Conservation (phyloP, 2,888 invertebrate species). For the Caenorhabditis sp. region DNA sequence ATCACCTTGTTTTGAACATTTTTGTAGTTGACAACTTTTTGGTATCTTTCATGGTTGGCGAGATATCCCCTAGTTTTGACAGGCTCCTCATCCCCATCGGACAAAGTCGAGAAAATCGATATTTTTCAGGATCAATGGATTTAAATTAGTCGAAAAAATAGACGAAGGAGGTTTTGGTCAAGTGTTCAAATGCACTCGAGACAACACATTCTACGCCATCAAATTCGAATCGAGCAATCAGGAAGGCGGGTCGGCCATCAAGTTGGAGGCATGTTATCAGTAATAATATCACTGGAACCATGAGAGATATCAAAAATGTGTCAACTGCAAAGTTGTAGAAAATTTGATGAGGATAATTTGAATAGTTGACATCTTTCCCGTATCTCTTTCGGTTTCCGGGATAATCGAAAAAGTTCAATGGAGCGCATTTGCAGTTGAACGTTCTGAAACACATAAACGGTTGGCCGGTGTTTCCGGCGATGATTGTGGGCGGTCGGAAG, state of each 20-base stretch:
- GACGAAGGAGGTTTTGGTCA: slow-evolving; percentile 65
- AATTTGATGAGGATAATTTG: too few species aligned
- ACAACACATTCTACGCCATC: slow-evolving; percentile 47
- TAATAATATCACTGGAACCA: too few species aligned
- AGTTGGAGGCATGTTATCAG: slow-evolving; percentile 50
- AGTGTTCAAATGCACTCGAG: slow-evolving; percentile 54
- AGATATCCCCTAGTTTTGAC: too few species aligned
- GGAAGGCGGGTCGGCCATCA: slow-evolving; percentile 64
- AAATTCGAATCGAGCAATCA: slow-evolving; percentile 44
- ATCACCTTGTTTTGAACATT: neutral
- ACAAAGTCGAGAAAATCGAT: too few species aligned
- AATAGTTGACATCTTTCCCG: too few species aligned
- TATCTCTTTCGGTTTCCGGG: too few species aligned
- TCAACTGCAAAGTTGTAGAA: too few species aligned
- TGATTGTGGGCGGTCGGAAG: slow-evolving; percentile 18
- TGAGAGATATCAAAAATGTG: too few species aligned
- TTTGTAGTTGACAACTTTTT: neutral
- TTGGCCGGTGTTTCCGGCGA: slow-evolving; percentile 29
- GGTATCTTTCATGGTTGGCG: too few species aligned
- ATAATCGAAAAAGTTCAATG: neutral
- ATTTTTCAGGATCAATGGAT: slow-evolving; percentile 48
- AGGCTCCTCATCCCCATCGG: too few species aligned
- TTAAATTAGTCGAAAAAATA: slow-evolving; percentile 49
- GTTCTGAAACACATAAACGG: slow-evolving; percentile 24
- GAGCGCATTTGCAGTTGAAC: neutral